Evolutionary conservation across 2,888 invertebrate species (phyloP), one percentile per base, ranked within the genome.

Genomic region (Octodonta nipae): DNA sequence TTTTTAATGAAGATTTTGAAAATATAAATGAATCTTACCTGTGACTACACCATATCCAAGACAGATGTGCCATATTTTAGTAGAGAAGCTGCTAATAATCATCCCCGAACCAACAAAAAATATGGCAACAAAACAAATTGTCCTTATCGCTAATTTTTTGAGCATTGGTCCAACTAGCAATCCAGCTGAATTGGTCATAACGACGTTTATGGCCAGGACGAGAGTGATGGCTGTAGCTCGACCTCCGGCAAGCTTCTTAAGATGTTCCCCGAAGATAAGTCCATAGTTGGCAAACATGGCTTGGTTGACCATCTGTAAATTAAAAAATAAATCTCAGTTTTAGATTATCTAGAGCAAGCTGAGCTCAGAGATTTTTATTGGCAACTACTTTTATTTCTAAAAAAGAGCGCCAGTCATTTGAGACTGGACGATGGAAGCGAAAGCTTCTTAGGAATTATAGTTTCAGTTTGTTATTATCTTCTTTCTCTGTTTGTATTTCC

Each of bases 221-320:
- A 78, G 53, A 0, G 78, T 76, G 1, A 78, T 73, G 5, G 78
- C 78, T 28, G 73, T 66, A 0, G 78, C 78, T 17, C 47, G 44
- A 13, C 64, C 68, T 40, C 73, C 67, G 0, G 75, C 71, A 70
- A 79, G 71, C 1, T 65, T 61, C 47, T 70, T 64, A 36, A 80
- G 57, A 37, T 73, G 67, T 42, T 73, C 73, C 26, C 75, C 78
- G 44, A 78, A 80, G 16, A 80, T 60, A 33, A 80, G 64, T 35
- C 79, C 76, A 55, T 78, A 79, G 26, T 78, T 64, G 3, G 79
- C 78, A 41, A 78, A 63, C 55, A 79, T 68, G 2, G 79, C 74
- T 54, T 79, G 75, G 54, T 78, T 79, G 43, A 77, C 75, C 57
- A 77, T 71, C 58, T 58, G 41, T 26, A 45, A 38, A n/a, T 29